Percentiles rank a stretch among this genome's conserved stretches.
Evolutionary conservation across 2,888 invertebrate species (phyloP).

Genomic region (Biston stratarius): DNA sequence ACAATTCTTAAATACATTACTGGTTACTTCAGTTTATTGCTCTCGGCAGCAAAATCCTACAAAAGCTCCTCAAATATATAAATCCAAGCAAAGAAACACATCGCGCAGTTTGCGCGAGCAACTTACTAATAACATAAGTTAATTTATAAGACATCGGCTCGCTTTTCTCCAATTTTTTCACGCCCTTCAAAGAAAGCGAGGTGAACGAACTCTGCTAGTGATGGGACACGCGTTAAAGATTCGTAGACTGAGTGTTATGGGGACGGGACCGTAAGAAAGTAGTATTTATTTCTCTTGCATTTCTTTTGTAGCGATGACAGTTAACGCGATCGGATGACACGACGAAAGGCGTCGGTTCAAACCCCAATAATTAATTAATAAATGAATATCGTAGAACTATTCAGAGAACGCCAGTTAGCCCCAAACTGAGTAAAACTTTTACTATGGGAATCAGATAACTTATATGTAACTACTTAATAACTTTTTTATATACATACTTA

Average conservation of each 20-base stretch:
- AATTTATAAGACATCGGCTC: slow-evolving; percentile 13
- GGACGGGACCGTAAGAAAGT: neutral
- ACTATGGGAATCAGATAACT: no score
- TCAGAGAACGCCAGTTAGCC: no score
- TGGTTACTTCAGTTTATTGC: neutral
- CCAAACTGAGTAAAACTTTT: no score
- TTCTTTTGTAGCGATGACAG: no score
- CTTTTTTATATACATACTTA: no score
- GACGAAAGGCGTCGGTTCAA: no score
- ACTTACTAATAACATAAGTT: slow-evolving; percentile 15
- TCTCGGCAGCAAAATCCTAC: neutral
- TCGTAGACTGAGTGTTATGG: neutral
- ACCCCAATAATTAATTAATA: no score
- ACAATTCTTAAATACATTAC: neutral
- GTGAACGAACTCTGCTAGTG: slow-evolving; percentile 7
- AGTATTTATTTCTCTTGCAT: no score
- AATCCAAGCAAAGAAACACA: slow-evolving; percentile 5
- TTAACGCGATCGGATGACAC: no score
- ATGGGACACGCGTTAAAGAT: neutral
- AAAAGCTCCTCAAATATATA: neutral
- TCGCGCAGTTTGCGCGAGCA: neutral
- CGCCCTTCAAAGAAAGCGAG: neutral
- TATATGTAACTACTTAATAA: no score
- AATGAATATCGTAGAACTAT: no score
- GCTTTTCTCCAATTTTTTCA: neutral